Base-by-base conservation (phyloP, 2,797 vertebrate species). In the Sebastes trivittatus region DNA sequence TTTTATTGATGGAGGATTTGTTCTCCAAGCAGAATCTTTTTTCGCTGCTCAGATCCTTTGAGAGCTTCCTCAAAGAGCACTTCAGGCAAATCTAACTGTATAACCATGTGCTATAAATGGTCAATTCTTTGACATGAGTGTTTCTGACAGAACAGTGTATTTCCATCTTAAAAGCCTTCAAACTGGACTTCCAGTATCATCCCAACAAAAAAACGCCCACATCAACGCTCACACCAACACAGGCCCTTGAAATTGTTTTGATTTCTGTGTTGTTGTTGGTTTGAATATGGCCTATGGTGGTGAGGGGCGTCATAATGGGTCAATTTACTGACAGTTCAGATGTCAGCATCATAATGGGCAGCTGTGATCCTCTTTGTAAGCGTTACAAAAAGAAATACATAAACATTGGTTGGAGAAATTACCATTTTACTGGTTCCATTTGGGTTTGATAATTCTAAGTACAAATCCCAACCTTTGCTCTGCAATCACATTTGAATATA, bases 301-400 rank as follows among this genome's bases (percentile, higher is more conserved):
- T 71, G 71, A 59, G 29, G 52, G 64, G 23, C 59, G 11, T 66
- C 70, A 52, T 76, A 54, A 77, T 56, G 72, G 82, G 75, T 67
- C 70, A n/a, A n/a, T 72, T 79, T 49, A 66, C 72, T 60, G 78
- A 81, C 49, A 71, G 74, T 61, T 81, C 52, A 89, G 34, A 83
- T 73, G 79, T 72, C 81, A 80, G 54, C 18, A 7, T 81, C 52
- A 38, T 34, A 63, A 49, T 67, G 18, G 36, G 58, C 27, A 25
- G 76, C 56, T 68, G 64, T 20, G 42, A 69, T 78, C 30, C 4
- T 23, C 1, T 60, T 61, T 72, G 14, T 29, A 3, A 29, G 6
- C 27, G 8, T 36, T 25, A 3, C 13, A 27, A 16, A 34, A 70
- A 70, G 46, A 63, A 82, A 55, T 10, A 56, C 38, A 71, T 42